These are phyloP conservation scores for Menidia menidia DNA, from an alignment of 2,797 vertebrate species.

Conservation along the genomic window DNA sequence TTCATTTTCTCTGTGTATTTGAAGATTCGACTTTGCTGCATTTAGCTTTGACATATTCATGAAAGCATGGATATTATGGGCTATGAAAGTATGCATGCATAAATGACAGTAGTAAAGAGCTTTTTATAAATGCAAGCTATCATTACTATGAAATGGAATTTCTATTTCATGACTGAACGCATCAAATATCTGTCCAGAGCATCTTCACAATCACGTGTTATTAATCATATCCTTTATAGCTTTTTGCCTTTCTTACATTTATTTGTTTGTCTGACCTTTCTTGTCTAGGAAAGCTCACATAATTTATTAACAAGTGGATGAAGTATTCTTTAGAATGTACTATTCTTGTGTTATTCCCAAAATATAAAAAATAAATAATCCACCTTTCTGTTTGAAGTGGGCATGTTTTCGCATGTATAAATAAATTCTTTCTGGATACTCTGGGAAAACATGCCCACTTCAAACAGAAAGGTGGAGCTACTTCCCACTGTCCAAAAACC, in stretches of 20 bases:
- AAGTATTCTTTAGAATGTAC: constrained; percentile 8
- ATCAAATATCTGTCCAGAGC: constrained; percentile 34
- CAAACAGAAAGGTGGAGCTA: too few relatives aligned
- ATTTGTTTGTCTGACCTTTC: constrained; percentile 27
- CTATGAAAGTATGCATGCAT: constrained; percentile 52
- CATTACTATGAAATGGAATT: constrained; percentile 42
- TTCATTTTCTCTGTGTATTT: constrained; percentile 9
- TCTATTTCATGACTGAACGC: constrained; percentile 49
- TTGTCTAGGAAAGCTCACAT: constrained; percentile 2
- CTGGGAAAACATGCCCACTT: too few relatives aligned
- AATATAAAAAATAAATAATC: not conserved
- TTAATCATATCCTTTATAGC: constrained; percentile 12
- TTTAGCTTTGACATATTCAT: constrained; percentile 49
- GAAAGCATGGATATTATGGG: constrained; percentile 38
- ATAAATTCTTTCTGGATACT: too few relatives aligned
- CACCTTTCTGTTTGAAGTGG: not conserved
- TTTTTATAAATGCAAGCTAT: constrained; percentile 47
- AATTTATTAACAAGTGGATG: constrained; percentile 20
- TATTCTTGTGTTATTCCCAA: not conserved
- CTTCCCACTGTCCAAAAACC: too few relatives aligned
- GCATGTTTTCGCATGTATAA: not conserved
- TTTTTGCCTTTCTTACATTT: constrained; percentile 22
- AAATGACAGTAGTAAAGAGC: constrained; percentile 41
- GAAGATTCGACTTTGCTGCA: constrained; percentile 32
- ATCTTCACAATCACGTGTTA: constrained; percentile 22